Base-by-base conservation (phyloP, 2,888 invertebrate genomes). In the Gryllus longicercus region DNA sequence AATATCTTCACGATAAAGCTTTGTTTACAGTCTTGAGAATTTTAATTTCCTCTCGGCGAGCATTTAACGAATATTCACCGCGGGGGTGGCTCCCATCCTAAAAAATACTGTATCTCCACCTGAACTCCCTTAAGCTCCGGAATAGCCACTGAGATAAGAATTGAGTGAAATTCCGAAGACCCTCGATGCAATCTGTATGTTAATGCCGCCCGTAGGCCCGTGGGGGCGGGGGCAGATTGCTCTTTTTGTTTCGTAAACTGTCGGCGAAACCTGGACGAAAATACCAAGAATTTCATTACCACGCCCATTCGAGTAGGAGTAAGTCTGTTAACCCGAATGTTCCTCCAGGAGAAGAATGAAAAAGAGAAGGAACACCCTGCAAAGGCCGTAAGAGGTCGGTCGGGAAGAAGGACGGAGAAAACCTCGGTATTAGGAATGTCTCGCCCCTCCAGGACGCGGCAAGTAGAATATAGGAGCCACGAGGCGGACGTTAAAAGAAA, bases 111-210 rank as follows among this genome's bases (percentile, higher is more conserved):
- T 5, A 63, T 63, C 63, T 63, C 10, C 63, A 63, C 63, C 63
- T 63, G 63, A 63, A 63, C 63, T 63, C 12, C 63, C n/a, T 5
- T 18, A 63, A 63, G 63, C 63, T 16, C 8, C 63, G 10, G 63
- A 63, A 63, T 63, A 63, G 63, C 4, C n/a, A 14, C 16, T 2
- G 63, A 63, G 63, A 63, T 63, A 63, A 63, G 63, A n/a, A 63
- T 14, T 18, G n/a, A 63, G 63, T 63, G 63, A 63, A 63, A 63
- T 63, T 63, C 63, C 63, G 63, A 63, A 63, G 63, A 63, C 4
- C n/a, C 63, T n/a, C 63, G 63, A 63, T 63, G 63, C 63, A 63
- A 63, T 63, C 63, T 63, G 63, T 63, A 63, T 63, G 63, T 63
- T 63, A 63, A 63, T 63, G 63, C 8, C 11, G 14, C 1, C 63